A percentile compares a stretch with the other conserved stretches of the same genome.
Conservation (phyloP, 2,113 vertebrate genomes). For the Silurus asotus region DNA sequence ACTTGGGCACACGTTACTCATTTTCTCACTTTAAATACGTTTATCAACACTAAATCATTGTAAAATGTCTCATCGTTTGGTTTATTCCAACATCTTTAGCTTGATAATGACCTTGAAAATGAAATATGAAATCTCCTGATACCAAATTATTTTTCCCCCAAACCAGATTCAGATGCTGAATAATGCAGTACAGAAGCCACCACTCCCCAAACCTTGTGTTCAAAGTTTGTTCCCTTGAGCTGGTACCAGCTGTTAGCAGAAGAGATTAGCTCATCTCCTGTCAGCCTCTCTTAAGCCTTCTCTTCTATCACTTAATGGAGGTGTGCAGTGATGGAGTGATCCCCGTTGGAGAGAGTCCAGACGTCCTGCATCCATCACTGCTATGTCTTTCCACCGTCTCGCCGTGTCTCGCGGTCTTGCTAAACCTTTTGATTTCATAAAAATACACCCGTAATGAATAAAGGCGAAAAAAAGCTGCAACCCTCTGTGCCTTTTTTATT, state of each 20-base stretch:
- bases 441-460: conserved; percentile 7
- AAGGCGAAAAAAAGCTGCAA: background rate
- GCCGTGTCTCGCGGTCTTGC: conserved; percentile 17
- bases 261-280: conserved; percentile 63
- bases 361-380: conserved; percentile 46
- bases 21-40: background rate
- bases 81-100: background rate
- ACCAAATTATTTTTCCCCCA: background rate
- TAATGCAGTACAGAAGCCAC: conserved; percentile 36
- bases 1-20: background rate
- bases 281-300: conserved; percentile 56
- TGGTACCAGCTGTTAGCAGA: conserved; percentile 32
- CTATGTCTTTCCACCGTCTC: conserved; percentile 27
- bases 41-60: background rate
- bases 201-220: background rate
- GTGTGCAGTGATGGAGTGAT: conserved; percentile 50
- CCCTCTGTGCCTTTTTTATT: background rate
- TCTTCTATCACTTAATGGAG: conserved; percentile 58
- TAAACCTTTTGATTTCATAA: conserved; percentile 15
- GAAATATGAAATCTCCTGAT: conserved; percentile 28
- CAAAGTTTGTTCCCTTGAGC: conserved; percentile 41
- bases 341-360: conserved; percentile 40
- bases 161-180: conserved; percentile 53
- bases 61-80: background rate
- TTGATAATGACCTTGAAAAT: background rate